A percentile compares a stretch with the other conserved stretches of the same genome.
phyloP scores from a whole-genome alignment of 2,797 vertebrate genomes.

The Tarsius wallacei region DNA sequence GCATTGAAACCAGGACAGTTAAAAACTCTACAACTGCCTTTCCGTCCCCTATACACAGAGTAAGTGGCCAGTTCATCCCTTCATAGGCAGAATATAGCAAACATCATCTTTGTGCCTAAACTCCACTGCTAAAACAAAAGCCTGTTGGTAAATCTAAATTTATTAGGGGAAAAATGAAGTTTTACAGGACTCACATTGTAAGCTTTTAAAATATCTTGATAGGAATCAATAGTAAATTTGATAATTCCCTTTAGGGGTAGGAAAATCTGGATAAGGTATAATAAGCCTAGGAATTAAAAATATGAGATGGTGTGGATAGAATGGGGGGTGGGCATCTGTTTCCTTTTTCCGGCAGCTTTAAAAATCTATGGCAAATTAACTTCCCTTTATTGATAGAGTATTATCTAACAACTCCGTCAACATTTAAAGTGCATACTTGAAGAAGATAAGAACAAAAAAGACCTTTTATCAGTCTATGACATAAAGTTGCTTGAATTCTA shows the following conservation, averaged over 20 bases:
- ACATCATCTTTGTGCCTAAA: not conserved
- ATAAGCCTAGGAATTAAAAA: conserved; percentile 8
- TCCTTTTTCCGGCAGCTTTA: conserved; percentile 64
- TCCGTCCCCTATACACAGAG: not conserved
- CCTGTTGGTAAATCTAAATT: not conserved
- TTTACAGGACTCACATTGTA: not conserved
- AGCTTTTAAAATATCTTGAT: not conserved
- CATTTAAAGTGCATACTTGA: conserved; percentile 77
- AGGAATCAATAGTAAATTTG: not conserved
- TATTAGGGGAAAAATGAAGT: not conserved
- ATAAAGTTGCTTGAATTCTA: conserved; percentile 39
- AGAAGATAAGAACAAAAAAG: conserved; percentile 60
- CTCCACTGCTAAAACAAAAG: not conserved
- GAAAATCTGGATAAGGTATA: not conserved
- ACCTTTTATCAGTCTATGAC: conserved; percentile 7
- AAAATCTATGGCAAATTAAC: conserved; percentile 68
- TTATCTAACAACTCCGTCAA: conserved; percentile 76
- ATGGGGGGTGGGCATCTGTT: not conserved
- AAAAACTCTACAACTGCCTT: not conserved
- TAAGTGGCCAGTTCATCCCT: not conserved
- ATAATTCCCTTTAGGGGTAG: not conserved
- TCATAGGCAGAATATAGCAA: not conserved
- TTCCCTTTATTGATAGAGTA: conserved; percentile 56
- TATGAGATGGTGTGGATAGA: not conserved
- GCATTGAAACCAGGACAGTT: not conserved